Percentiles rank a stretch among this genome's conserved stretches.
Evolutionary conservation across 2,888 invertebrate genomes (phyloP).

Genomic region (Idaea straminata): DNA sequence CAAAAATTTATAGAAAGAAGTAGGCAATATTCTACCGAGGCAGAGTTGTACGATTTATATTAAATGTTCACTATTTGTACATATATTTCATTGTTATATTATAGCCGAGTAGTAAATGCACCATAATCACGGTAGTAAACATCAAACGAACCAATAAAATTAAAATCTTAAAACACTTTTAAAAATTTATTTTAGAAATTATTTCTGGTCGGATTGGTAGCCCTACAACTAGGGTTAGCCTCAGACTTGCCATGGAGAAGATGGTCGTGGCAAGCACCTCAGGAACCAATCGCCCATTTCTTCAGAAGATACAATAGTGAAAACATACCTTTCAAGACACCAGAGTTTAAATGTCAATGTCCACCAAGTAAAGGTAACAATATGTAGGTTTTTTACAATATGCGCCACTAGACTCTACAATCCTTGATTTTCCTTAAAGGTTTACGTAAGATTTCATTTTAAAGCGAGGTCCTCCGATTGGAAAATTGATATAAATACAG

Average conservation of each 20-base stretch:
- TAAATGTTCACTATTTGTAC: not conserved
- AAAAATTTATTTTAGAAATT: constrained; percentile 27
- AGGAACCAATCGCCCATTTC: constrained; percentile 28
- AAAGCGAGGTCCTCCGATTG: not conserved
- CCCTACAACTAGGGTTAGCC: constrained; percentile 11
- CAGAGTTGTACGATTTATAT: not conserved
- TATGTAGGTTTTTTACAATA: not conserved
- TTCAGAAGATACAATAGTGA: constrained; percentile 27
- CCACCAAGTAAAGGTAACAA: constrained; percentile 50
- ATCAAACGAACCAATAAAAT: too few relatives aligned
- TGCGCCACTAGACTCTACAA: too few relatives aligned
- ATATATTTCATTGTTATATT: not conserved
- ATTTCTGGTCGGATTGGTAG: constrained; percentile 16
- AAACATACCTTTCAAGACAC: constrained; percentile 30
- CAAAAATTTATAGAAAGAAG: not conserved
- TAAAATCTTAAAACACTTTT: not conserved
- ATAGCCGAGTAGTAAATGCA: too few relatives aligned
- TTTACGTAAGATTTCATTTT: not conserved
- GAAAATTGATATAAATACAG: not conserved
- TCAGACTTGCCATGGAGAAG: constrained; percentile 33
- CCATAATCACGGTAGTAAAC: too few relatives aligned
- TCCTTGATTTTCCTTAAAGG: not conserved
- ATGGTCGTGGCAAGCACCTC: constrained; percentile 36
- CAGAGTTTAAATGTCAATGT: constrained; percentile 41
- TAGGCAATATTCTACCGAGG: not conserved